Conservation (phyloP, 1,140 invertebrate genomes). For the Dendrolimus kikuchii region DNA sequence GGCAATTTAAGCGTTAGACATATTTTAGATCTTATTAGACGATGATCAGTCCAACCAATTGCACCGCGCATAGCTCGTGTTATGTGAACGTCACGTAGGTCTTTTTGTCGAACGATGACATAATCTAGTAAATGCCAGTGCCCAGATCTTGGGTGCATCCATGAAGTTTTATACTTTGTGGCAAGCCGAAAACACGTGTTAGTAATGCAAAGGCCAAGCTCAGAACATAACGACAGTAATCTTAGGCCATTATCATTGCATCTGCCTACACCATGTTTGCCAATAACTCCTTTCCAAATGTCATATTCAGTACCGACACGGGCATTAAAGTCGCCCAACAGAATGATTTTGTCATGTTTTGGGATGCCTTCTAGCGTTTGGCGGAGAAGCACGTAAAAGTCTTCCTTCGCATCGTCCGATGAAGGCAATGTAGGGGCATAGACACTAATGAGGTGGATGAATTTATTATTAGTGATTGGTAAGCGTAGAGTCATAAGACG, state of each 20-base stretch:
- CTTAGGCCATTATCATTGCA: slow-evolving; percentile 10
- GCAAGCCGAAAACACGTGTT: no score
- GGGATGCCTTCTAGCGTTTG: slow-evolving; percentile 1
- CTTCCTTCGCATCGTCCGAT: slow-evolving; percentile 14
- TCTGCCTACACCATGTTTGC: slow-evolving; percentile 11
- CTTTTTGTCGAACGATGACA: no score
- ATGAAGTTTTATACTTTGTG: no score
- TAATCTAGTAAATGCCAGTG: no score
- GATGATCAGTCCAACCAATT: slow-evolving; percentile 14
- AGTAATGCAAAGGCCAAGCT: no score
- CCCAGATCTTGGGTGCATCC: no score
- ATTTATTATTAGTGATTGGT: slow-evolving; percentile 7
- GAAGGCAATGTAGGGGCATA: slow-evolving; percentile 17
- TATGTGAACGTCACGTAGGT: slow-evolving; percentile 3
- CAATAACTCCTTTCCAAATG: slow-evolving; percentile 7
- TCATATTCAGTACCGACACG: slow-evolving; percentile 5
- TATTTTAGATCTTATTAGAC: slow-evolving; percentile 17
- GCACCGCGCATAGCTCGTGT: slow-evolving; percentile 17
- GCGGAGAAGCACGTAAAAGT: slow-evolving; percentile 14
- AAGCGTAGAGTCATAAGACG: slow-evolving; percentile 16
- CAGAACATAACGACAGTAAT: not conserved
- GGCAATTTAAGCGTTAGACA: slow-evolving; percentile 9
- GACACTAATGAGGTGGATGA: slow-evolving; percentile 14
- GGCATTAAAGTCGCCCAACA: slow-evolving; percentile 16
- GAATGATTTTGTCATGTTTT: slow-evolving; percentile 5